These are phyloP conservation scores for Cyprinodon variegatus DNA, from an alignment of 2,113 vertebrate genomes.

Conservation along the genomic window DNA sequence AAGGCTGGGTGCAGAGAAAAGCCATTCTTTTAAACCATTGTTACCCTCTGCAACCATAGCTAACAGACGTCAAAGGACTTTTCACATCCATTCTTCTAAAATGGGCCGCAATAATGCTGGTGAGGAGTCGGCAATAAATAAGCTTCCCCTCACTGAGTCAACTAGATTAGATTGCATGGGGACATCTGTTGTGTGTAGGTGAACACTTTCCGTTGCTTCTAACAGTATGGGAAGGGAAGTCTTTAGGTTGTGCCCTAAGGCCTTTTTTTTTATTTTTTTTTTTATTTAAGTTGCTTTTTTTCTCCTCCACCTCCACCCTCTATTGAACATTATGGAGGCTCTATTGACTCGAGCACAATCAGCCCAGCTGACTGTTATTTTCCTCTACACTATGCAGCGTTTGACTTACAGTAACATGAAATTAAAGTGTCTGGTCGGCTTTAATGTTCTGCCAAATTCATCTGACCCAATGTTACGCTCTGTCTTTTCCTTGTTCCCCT, in stretches of 20 bases:
- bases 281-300: conserved; percentile 32
- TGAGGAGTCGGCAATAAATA: conserved; percentile 72
- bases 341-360: conserved; percentile 42
- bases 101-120: conserved; percentile 61
- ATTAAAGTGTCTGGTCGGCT: conserved; percentile 45
- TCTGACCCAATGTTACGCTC: conserved; percentile 28
- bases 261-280: conserved; percentile 46
- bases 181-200: conserved; percentile 76
- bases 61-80: conserved; percentile 75
- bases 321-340: conserved; percentile 42
- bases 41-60: conserved; percentile 72
- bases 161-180: conserved; percentile 68
- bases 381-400: conserved; percentile 22
- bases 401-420: conserved; percentile 48
- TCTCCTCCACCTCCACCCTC: conserved; percentile 55
- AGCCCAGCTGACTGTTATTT: conserved; percentile 39
- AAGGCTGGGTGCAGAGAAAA: conserved; percentile 75
- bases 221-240: conserved; percentile 70
- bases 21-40: conserved; percentile 82
- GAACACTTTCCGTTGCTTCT: conserved; percentile 49
- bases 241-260: conserved; percentile 56
- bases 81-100: conserved; percentile 70
- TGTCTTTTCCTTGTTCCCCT: conserved; percentile 25
- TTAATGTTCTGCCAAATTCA: conserved; percentile 55
- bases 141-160: conserved; percentile 57